Evolutionary conservation across 2,113 vertebrate species (phyloP).

Genomic region (Archocentrus centrarchus): DNA sequence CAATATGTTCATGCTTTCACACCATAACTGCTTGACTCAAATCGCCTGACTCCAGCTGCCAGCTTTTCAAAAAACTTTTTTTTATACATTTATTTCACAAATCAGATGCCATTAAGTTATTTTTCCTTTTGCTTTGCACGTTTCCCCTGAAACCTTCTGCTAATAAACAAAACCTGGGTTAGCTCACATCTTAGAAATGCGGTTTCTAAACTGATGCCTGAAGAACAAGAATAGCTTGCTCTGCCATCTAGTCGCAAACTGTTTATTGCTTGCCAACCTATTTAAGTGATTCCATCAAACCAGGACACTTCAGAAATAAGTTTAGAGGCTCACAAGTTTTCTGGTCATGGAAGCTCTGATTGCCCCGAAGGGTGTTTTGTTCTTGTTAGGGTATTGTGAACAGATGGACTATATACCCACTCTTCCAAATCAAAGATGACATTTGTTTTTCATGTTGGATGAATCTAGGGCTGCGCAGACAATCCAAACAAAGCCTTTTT

Average conservation of each 20-base stretch:
- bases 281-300: constrained; percentile 74
- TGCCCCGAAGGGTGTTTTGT: constrained; percentile 73
- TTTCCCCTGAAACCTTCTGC: constrained; percentile 51
- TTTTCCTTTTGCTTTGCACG: constrained; percentile 58
- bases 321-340: constrained; percentile 61
- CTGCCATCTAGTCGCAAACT: constrained; percentile 62
- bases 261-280: constrained; percentile 73
- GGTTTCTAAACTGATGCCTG: constrained; percentile 65
- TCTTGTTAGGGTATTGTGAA: constrained; percentile 74
- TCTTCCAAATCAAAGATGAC: constrained; percentile 69
- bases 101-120: constrained; percentile 40
- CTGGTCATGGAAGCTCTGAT: constrained; percentile 64
- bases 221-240: constrained; percentile 64
- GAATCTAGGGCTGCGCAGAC: constrained; percentile 56
- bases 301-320: constrained; percentile 71
- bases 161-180: constrained; percentile 70
- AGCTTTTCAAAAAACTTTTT: constrained; percentile 24
- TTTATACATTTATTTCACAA: constrained; percentile 40
- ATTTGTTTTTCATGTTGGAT: constrained; percentile 72
- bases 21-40: constrained; percentile 21
- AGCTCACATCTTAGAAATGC: constrained; percentile 56
- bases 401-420: constrained; percentile 74
- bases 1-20: constrained; percentile 65
- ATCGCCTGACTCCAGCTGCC: constrained; percentile 3
- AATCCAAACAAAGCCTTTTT: constrained; percentile 61